Evolutionary conservation across 2,888 invertebrate species (phyloP).

Genomic region (Allolobophora icterica): DNA sequence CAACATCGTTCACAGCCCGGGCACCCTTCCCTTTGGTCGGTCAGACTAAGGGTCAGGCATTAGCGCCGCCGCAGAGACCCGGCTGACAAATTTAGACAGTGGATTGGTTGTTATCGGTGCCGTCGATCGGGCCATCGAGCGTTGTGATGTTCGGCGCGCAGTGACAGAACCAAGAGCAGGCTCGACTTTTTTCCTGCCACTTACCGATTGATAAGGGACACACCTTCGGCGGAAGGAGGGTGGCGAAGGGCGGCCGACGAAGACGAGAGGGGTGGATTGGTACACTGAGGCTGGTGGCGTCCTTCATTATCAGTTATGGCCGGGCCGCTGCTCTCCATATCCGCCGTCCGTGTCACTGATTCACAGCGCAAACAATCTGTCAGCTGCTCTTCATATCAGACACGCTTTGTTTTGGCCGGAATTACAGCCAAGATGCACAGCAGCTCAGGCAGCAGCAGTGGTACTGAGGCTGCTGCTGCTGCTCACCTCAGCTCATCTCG

Average conservation of each 20-base stretch:
- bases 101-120: constrained; percentile 1
- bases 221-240: not conserved
- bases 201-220: constrained; percentile 1
- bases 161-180: not conserved
- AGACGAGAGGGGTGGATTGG: not conserved
- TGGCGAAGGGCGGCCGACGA: not conserved
- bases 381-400: constrained; percentile 29
- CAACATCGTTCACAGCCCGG: not conserved
- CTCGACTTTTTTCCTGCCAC: not conserved
- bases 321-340: not conserved
- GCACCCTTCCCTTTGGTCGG: not conserved
- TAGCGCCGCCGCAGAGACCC: not conserved
- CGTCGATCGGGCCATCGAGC: not conserved
- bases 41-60: not conserved
- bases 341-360: constrained; percentile 13
- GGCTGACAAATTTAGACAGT: not conserved
- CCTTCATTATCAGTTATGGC: constrained; percentile 12
- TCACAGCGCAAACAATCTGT: constrained; percentile 23
- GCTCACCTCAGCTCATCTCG: constrained; percentile 2
- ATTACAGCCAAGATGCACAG: not conserved
- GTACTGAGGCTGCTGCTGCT: not conserved
- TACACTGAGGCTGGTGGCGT: not conserved
- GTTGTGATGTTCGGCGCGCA: not conserved
- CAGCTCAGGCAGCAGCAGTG: not conserved
- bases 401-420: constrained; percentile 27